Base-by-base conservation (phyloP, 2,797 vertebrate genomes). In the Acanthornis magna region DNA sequence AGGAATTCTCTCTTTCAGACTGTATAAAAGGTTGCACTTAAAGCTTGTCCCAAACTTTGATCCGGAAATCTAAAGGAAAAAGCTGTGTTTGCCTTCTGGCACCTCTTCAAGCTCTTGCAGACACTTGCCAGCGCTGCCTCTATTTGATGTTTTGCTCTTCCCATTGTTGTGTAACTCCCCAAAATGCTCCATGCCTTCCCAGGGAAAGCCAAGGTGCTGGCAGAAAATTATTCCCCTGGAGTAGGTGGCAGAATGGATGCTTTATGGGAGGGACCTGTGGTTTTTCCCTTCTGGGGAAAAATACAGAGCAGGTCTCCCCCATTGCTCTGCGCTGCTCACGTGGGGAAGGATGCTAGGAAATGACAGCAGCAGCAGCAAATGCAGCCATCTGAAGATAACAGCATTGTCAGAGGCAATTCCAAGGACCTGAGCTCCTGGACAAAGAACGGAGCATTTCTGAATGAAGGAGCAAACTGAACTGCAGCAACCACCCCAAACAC, bases 31-130 rank as follows among this genome's bases (percentile, higher is more conserved):
- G 58, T 82, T 26, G 1, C 10, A 11, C 26, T 57, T 50, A 47
- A 73, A 88, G 21, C 21, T 92, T 5, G 2, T 32, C 61, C 75
- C 65, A 54, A 72, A 79, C 92, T 91, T 94, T 78, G n/a, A 60
- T 90, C 65, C 67, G 73, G 50, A 79, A 68, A 79, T 66, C 26
- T 43, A 63, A 88, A 51, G 68, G 62, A 50, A 79, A 70, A 82
- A 74, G 50, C 51, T 63, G 5, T 65, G 13, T 93, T 95, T 95
- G 72, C 68, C 61, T 90, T 50, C 76, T 65, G 74, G 86, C 62
- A 85, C 22, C 38, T 68, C n/a, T 47, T 80, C 80, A 16, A 18
- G 89, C 1, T 1, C 43, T 47, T 76, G 62, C 58, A 81, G 73
- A 38, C 47, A 74, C 63, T 45, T 3, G 6, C 60, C 30, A n/a